Evolutionary conservation across 1,140 invertebrate species (phyloP).

Genomic region (Listronotus bonariensis): DNA sequence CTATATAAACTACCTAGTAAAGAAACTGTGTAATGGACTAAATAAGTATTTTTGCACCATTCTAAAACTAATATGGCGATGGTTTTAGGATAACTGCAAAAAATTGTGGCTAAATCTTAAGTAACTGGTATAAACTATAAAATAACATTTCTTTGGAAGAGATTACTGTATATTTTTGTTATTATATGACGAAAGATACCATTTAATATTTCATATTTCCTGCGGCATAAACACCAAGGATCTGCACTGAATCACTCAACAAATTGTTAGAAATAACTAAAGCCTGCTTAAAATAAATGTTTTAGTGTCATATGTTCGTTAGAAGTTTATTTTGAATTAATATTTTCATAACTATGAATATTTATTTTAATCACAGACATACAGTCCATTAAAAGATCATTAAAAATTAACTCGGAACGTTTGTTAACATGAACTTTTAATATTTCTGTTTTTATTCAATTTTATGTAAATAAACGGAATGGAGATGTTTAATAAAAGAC

Average conservation of each 20-base stretch:
- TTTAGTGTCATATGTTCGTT: conserved; percentile 43
- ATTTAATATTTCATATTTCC: conserved; percentile 43
- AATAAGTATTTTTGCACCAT: too few relatives aligned
- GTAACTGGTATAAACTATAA: neutral
- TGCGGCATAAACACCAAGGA: conserved; percentile 32
- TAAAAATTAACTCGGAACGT: conserved; percentile 32
- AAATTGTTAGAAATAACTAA: conserved; percentile 40
- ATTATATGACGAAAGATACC: conserved; percentile 35
- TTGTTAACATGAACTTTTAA: conserved; percentile 23
- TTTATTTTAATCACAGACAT: conserved; percentile 40
- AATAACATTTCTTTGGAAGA: conserved; percentile 2
- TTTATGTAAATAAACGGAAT: conserved; percentile 32
- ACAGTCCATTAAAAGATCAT: conserved; percentile 39
- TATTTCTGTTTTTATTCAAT: conserved; percentile 34
- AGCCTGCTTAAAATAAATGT: conserved; percentile 41
- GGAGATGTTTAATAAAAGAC: conserved; percentile 36
- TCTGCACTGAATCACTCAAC: conserved; percentile 41
- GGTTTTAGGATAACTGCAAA: too few relatives aligned
- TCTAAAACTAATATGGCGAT: too few relatives aligned
- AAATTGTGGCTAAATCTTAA: neutral
- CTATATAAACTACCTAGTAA: too few relatives aligned
- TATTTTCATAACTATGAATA: conserved; percentile 43
- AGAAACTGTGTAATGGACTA: too few relatives aligned
- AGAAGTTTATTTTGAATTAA: conserved; percentile 44
- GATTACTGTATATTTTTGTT: neutral